Percentiles rank a stretch among this genome's conserved stretches.
Conservation (phyloP, 2,888 invertebrate species). For the Seira musarum region DNA sequence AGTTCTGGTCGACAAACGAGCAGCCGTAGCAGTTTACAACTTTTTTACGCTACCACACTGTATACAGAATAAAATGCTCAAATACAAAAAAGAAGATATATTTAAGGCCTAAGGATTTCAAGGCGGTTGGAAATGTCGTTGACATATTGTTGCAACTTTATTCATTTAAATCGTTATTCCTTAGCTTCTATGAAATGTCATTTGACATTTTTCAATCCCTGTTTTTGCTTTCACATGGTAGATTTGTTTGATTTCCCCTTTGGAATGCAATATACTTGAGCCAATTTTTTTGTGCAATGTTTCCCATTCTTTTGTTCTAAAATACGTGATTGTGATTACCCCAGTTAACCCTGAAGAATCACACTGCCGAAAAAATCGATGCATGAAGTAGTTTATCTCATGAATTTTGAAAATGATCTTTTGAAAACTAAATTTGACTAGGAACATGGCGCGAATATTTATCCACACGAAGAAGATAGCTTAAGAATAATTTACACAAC, state of each 20-base stretch:
- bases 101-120: too few relatives aligned
- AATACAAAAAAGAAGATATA: not conserved
- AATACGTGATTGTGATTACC: too few relatives aligned
- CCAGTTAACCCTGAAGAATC: not conserved
- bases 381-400: too few relatives aligned
- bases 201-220: constrained; percentile 18
- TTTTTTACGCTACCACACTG: too few relatives aligned
- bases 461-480: too few relatives aligned
- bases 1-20: not conserved
- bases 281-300: constrained; percentile 27
- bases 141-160: constrained; percentile 36
- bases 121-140: constrained; percentile 36
- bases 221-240: too few relatives aligned
- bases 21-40: not conserved
- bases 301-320: constrained; percentile 9
- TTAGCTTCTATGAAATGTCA: constrained; percentile 5
- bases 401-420: too few relatives aligned
- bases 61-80: not conserved
- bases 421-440: too few relatives aligned
- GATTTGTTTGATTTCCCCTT: too few relatives aligned
- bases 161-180: too few relatives aligned
- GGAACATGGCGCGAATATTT: too few relatives aligned
- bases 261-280: not conserved
- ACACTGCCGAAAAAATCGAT: not conserved
- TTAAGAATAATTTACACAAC: too few relatives aligned